Evolutionary conservation across 2,888 invertebrate genomes (phyloP).

Genomic region (Marasmarcha lunaedactyla): DNA sequence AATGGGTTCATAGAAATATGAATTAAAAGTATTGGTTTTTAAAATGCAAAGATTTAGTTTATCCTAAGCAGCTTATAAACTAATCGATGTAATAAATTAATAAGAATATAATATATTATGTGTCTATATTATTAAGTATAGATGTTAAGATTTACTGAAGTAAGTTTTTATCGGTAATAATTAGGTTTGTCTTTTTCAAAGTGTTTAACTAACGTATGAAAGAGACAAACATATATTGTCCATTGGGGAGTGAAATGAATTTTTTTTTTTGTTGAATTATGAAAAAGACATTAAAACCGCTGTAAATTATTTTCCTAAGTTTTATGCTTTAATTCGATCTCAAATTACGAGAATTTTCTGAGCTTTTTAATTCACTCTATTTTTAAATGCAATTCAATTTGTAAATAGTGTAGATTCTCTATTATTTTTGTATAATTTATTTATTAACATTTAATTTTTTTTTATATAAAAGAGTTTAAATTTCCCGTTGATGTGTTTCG

Average conservation of each 20-base stretch:
- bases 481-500: conserved; percentile 8
- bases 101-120: conserved; percentile 61
- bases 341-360: conserved; percentile 20
- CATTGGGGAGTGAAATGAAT: conserved; percentile 57
- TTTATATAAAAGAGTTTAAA: conserved; percentile 45
- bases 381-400: conserved; percentile 45
- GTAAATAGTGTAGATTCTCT: conserved; percentile 67
- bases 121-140: conserved; percentile 54
- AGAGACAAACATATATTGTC: conserved; percentile 42
- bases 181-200: conserved; percentile 35
- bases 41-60: too few relatives aligned
- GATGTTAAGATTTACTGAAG: conserved; percentile 26
- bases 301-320: conserved; percentile 41
- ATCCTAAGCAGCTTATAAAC: background rate
- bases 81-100: conserved; percentile 5
- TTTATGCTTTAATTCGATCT: conserved; percentile 48
- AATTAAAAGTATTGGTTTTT: too few relatives aligned
- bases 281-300: conserved; percentile 51
- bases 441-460: conserved; percentile 59
- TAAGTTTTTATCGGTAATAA: conserved; percentile 64
- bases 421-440: conserved; percentile 52
- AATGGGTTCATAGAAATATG: too few relatives aligned
- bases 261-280: conserved; percentile 66
- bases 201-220: too few relatives aligned
- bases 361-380: conserved; percentile 23